These are phyloP conservation scores for Hymenochirus boettgeri DNA, from an alignment of 2,113 vertebrate genomes.

Conservation along the genomic window DNA sequence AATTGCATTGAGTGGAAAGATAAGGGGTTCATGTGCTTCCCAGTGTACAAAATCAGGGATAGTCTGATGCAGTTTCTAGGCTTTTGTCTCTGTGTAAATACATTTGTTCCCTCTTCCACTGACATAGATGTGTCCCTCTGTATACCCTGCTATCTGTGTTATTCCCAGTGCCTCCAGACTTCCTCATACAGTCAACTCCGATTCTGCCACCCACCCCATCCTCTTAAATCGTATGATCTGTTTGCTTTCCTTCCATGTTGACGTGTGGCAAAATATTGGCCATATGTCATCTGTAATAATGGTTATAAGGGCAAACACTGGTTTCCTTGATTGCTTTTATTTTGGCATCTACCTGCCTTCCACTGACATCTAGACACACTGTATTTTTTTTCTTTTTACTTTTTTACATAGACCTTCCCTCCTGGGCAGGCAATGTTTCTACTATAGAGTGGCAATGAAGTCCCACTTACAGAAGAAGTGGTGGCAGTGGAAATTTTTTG, in stretches of 20 bases:
- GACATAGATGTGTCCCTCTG: constrained; percentile 64
- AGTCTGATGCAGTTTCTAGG: constrained; percentile 45
- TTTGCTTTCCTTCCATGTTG: constrained; percentile 86
- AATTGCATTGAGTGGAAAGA: constrained; percentile 69
- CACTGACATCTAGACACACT: neutral
- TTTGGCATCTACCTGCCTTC: constrained; percentile 57
- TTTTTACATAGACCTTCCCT: no score
- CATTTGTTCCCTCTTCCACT: constrained; percentile 72
- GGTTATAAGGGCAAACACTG: constrained; percentile 85
- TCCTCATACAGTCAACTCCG: constrained; percentile 11
- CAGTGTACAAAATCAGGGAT: constrained; percentile 64
- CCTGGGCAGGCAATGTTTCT: no score
- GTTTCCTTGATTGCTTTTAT: constrained; percentile 74
- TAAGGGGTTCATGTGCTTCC: constrained; percentile 72
- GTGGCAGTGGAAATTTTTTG: no score
- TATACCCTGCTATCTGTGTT: neutral
- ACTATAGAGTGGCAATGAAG: no score
- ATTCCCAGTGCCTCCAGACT: constrained; percentile 32
- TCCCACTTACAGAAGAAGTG: no score
- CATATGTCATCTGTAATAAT: constrained; percentile 96
- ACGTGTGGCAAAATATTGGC: constrained; percentile 93
- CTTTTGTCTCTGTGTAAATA: constrained; percentile 70
- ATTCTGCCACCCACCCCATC: constrained; percentile 51
- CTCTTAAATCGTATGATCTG: constrained; percentile 65
- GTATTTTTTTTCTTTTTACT: no score